Evolutionary conservation across 2,797 vertebrate genomes (phyloP).

Genomic region (Hephaestus fuliginosus): DNA sequence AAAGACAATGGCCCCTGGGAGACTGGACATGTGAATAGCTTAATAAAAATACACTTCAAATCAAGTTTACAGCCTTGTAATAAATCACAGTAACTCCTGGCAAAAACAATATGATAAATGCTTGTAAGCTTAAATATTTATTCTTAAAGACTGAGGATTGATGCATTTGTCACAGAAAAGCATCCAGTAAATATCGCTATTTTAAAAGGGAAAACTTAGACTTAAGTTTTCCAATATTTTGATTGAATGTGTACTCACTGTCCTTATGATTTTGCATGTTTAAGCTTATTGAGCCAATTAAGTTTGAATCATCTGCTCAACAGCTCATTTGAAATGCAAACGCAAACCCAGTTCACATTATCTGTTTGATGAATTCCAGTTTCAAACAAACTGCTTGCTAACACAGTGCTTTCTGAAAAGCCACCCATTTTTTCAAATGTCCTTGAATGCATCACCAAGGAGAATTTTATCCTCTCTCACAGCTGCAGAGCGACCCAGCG

Average conservation of each 20-base stretch:
- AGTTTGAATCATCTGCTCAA: background rate
- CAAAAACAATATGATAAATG: slow-evolving; percentile 48
- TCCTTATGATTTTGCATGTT: background rate
- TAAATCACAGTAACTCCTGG: slow-evolving; percentile 66
- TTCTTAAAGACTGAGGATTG: background rate
- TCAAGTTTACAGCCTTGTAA: slow-evolving; percentile 65
- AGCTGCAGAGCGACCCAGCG: background rate
- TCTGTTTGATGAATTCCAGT: background rate
- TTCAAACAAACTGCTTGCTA: background rate
- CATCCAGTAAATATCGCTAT: background rate
- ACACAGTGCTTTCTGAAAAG: background rate
- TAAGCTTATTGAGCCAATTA: background rate
- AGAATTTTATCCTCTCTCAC: background rate
- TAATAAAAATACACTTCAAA: slow-evolving; percentile 74
- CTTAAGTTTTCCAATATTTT: background rate
- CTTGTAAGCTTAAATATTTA: slow-evolving; percentile 27
- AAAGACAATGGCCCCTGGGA: slow-evolving; percentile 66
- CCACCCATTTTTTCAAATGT: background rate
- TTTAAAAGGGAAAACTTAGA: background rate
- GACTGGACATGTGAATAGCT: slow-evolving; percentile 61
- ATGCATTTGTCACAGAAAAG: slow-evolving; percentile 19
- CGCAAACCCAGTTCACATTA: slow-evolving; percentile 6
- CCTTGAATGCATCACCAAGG: slow-evolving; percentile 1
- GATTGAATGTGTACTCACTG: background rate
- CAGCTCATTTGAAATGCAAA: slow-evolving; percentile 15